Conservation (phyloP, 2,888 invertebrate species). For the Dynastes grantii region DNA sequence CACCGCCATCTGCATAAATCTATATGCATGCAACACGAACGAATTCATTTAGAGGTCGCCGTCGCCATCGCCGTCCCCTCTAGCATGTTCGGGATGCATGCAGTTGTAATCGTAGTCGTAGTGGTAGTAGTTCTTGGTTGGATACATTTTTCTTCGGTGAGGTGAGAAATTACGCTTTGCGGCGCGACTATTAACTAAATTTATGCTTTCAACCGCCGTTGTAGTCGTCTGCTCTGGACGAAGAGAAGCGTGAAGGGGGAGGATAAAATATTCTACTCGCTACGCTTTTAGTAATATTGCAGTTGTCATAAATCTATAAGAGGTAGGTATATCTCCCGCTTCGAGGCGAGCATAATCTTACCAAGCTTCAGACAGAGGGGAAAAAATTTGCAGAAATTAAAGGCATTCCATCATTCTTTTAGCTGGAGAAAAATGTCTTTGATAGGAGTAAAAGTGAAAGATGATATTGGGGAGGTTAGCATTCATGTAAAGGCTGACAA, state of each 20-base stretch:
- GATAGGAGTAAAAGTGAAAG: no score
- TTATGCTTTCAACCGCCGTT: slow-evolving; percentile 36
- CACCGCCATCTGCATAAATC: slow-evolving; percentile 3
- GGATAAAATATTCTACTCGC: slow-evolving; percentile 31
- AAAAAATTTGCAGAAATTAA: background rate
- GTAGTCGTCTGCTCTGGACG: background rate
- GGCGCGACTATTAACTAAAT: slow-evolving; percentile 47
- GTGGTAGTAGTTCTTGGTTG: slow-evolving; percentile 30
- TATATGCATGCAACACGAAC: background rate
- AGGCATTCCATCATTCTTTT: background rate
- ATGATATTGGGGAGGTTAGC: no score
- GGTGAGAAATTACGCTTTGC: slow-evolving; percentile 46
- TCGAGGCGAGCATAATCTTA: background rate
- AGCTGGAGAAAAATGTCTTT: no score
- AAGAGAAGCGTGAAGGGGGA: background rate
- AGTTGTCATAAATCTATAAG: slow-evolving; percentile 39
- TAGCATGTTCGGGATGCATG: background rate
- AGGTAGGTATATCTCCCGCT: background rate
- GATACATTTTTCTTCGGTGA: slow-evolving; percentile 43
- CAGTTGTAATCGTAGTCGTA: background rate
- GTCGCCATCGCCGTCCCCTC: slow-evolving; percentile 2
- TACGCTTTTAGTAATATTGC: slow-evolving; percentile 43
- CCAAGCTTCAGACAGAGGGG: background rate
- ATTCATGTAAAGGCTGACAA: no score
- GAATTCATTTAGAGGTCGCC: slow-evolving; percentile 3